Evolutionary conservation across 2,888 invertebrate species (phyloP).

Genomic region (Drosophila niveifrons): DNA sequence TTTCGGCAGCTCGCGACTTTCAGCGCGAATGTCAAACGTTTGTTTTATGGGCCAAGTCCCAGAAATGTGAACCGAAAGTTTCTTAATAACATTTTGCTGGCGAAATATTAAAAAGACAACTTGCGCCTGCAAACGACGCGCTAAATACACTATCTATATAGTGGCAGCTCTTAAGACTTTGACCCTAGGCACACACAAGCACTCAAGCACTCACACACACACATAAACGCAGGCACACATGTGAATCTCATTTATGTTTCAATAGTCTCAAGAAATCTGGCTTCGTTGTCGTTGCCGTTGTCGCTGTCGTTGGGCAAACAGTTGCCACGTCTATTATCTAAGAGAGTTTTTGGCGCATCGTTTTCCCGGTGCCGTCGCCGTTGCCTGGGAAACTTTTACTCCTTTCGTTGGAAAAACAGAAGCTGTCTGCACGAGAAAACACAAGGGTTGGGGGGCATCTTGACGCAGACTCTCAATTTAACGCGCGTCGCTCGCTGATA

Average conservation of each 20-base stretch:
- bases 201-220: slow-evolving; percentile 5
- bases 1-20: slow-evolving; percentile 23
- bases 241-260: slow-evolving; percentile 68
- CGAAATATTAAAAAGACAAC: slow-evolving; percentile 66
- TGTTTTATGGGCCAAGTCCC: slow-evolving; percentile 67
- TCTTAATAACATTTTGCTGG: slow-evolving; percentile 70
- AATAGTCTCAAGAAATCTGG: slow-evolving; percentile 61
- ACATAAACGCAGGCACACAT: slow-evolving; percentile 20
- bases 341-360: slow-evolving; percentile 60
- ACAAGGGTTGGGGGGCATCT: slow-evolving; percentile 10
- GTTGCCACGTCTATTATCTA: slow-evolving; percentile 75
- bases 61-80: slow-evolving; percentile 62
- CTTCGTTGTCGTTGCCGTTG: slow-evolving; percentile 30
- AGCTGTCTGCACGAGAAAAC: slow-evolving; percentile 19
- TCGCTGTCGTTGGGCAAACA: slow-evolving; percentile 62
- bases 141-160: slow-evolving; percentile 13
- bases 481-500: slow-evolving; percentile 68
- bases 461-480: slow-evolving; percentile 56
- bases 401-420: slow-evolving; percentile 53
- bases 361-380: slow-evolving; percentile 31
- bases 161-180: slow-evolving; percentile 41
- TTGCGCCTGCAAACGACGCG: slow-evolving; percentile 18
- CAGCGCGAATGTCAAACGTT: slow-evolving; percentile 67
- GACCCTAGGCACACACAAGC: slow-evolving; percentile 34
- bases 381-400: slow-evolving; percentile 67